These are phyloP conservation scores for Neoitamus cyanurus DNA, from an alignment of 2,888 invertebrate genomes.

Conservation along the genomic window DNA sequence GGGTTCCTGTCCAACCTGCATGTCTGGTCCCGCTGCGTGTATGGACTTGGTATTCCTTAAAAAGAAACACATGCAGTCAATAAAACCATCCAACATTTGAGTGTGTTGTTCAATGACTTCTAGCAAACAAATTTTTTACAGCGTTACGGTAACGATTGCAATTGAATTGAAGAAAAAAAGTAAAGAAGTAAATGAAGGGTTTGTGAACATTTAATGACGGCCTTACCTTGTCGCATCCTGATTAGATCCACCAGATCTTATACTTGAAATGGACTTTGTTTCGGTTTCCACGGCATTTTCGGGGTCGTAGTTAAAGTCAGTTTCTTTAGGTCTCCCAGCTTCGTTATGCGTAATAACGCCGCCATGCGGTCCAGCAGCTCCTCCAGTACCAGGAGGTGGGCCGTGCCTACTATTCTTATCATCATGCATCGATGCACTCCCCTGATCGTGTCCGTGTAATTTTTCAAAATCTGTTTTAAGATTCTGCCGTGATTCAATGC, in stretches of 20 bases:
- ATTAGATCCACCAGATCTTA: constrained; percentile 80
- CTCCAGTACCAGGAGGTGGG: neutral
- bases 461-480: constrained; percentile 60
- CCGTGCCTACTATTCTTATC: constrained; percentile 50
- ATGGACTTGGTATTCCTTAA: constrained; percentile 28
- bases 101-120: neutral
- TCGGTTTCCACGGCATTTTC: constrained; percentile 90
- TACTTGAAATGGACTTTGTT: constrained; percentile 88
- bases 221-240: constrained; percentile 81
- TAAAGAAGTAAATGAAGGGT: neutral
- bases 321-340: constrained; percentile 70
- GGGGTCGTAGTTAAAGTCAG: constrained; percentile 83
- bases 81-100: neutral
- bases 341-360: constrained; percentile 10
- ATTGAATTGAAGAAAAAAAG: neutral
- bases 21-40: constrained; percentile 47
- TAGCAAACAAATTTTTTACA: neutral
- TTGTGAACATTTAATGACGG: neutral
- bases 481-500: constrained; percentile 55
- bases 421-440: constrained; percentile 46
- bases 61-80: neutral
- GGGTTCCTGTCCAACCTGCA: constrained; percentile 80
- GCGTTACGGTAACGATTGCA: neutral
- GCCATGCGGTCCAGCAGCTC: neutral
- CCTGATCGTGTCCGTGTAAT: constrained; percentile 21